Conservation (phyloP, 2,113 vertebrate species). For the Pollimyrus isidori region DNA sequence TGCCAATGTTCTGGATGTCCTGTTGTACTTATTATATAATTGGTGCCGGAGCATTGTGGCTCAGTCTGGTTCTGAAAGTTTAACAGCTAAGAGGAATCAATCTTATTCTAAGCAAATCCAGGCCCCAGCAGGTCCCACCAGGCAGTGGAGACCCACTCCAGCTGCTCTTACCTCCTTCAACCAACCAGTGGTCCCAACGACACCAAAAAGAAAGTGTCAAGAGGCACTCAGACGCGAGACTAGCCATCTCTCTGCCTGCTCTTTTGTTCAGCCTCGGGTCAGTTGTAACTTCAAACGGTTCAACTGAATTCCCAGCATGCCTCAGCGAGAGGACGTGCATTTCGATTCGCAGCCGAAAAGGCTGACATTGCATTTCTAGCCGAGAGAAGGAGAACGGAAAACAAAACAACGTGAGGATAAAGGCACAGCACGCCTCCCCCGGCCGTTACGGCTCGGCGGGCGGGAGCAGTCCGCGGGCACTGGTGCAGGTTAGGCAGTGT, state of each 20-base stretch:
- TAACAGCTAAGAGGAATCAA: neutral
- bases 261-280: slow-evolving; percentile 21
- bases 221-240: slow-evolving; percentile 16
- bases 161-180: neutral
- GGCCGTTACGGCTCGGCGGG: neutral
- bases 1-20: neutral
- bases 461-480: neutral
- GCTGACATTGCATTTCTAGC: neutral
- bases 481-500: neutral
- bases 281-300: slow-evolving; percentile 25
- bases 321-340: neutral
- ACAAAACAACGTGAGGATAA: neutral
- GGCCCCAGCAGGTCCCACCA: neutral
- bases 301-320: slow-evolving; percentile 48
- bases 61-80: neutral
- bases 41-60: neutral
- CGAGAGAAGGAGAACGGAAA: neutral
- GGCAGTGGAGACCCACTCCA: neutral
- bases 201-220: neutral
- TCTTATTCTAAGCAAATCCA: neutral
- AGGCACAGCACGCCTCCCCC: neutral
- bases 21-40: neutral
- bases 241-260: neutral
- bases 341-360: neutral
- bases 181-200: neutral